A percentile compares a stretch with the other conserved stretches of the same genome.
phyloP scores from a whole-genome alignment of 2,113 vertebrate genomes.

The Penelope pileata region DNA sequence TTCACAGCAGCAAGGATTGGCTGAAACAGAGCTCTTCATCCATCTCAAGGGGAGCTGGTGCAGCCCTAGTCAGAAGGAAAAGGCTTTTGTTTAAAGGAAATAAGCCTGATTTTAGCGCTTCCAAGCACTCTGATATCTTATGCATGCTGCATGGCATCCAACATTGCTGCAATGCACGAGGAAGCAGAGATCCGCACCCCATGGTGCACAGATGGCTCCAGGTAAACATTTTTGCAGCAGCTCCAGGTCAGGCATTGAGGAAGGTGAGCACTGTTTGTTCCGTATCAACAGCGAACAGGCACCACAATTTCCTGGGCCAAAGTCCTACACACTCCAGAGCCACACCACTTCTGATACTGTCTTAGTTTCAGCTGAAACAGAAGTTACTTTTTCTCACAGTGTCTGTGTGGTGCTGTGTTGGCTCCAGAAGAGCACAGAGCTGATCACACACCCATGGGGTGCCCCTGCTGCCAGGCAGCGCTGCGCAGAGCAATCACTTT shows the following conservation, averaged over 20 bases:
- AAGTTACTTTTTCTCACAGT: no score
- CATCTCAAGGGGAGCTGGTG: neutral
- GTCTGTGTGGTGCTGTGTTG: no score
- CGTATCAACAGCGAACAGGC: neutral
- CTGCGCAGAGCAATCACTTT: no score
- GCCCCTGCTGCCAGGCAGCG: no score
- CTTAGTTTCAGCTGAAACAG: no score
- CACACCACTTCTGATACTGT: fast-evolving
- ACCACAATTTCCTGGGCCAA: neutral
- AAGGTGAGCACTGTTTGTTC: neutral
- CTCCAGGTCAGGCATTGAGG: neutral
- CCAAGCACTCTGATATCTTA: neutral
- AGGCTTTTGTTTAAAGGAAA: neutral
- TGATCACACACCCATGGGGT: no score
- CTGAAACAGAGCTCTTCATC: neutral
- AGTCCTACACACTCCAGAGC: neutral
- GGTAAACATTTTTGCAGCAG: neutral
- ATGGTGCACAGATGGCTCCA: fast-evolving
- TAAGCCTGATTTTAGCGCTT: neutral
- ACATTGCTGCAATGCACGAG: neutral
- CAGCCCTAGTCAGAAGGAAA: neutral
- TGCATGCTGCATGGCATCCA: no score
- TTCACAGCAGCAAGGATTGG: neutral
- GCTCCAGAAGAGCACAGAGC: no score
- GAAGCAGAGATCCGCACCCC: neutral